Evolutionary conservation across 2,113 vertebrate genomes (phyloP), one percentile per base, ranked within the genome.

Genomic region (Petromus typicus): DNA sequence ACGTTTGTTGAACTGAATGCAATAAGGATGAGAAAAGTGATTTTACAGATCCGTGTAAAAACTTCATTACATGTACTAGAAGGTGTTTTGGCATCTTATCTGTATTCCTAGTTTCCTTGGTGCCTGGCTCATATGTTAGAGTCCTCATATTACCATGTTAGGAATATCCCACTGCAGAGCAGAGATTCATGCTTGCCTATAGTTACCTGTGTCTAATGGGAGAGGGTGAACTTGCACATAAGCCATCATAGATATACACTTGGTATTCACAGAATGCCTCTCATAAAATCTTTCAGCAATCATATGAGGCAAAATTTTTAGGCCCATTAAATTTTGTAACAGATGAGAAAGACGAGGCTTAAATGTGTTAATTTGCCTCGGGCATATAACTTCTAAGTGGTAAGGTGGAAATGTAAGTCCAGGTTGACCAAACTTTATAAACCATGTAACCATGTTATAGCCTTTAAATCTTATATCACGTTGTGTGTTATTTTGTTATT

Each of bases 1-100:
- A 86, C 97, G 89, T 95, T 97, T 95, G 92, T 86, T 79, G 93
- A 93, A 95, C 94, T 96, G 78, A 96, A 95, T 93, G 86, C 45
- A 96, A 91, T 97, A 95, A 89, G 97, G 93, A 94, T 94, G 96
- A 94, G 89, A 95, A 89, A 96, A 93, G 69, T 93, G 82, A 93
- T 91, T 89, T 96, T 94, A 89, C 73, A 92, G 66, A 93, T 83
- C 51, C 81, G 69, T 90, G 96, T 96, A 1, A 92, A 96, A 97
- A 95, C 90, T 95, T 95, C 80, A 89, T 91, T 96, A 91, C 57
- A 45, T 89, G 79, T 59, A 67, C 86, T 89, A 75, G 86, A 87
- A 91, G 86, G 69, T 86, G 11, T 93, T 95, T 92, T 92, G 93
- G 90, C 67, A 94, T 95, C 88, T 95, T 86, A 54, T 80, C 94